phyloP scores from a whole-genome alignment of 1,140 invertebrate genomes.

The Pygmarrhopalites habei region DNA sequence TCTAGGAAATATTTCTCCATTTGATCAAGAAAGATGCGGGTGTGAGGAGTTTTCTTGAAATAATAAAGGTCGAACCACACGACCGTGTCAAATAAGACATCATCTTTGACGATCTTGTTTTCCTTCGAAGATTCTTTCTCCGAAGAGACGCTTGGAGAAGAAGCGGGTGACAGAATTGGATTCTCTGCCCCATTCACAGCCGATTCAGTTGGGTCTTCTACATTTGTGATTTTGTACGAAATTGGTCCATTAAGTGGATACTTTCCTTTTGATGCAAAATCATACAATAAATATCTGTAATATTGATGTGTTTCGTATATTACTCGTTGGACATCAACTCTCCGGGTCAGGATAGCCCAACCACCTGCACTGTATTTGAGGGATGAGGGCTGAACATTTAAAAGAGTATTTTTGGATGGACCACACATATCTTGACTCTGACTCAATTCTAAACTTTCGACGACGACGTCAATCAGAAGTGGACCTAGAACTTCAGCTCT shows the following conservation, averaged over 20 bases:
- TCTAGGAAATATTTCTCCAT: conserved; percentile 17
- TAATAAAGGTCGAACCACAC: conserved; percentile 19
- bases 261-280: conserved; percentile 1
- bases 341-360: conserved; percentile 14
- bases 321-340: conserved; percentile 19
- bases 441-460: conserved; percentile 1
- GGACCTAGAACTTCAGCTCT: conserved; percentile 3
- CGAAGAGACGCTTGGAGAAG: background rate
- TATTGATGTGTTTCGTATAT: background rate
- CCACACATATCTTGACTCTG: conserved; percentile 24
- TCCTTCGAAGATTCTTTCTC: too few species aligned
- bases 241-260: conserved; percentile 22
- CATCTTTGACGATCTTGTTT: too few species aligned
- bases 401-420: conserved; percentile 22
- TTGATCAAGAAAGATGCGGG: conserved; percentile 13
- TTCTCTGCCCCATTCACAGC: background rate
- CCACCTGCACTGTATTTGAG: conserved; percentile 3
- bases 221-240: conserved; percentile 17
- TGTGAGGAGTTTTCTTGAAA: conserved; percentile 8
- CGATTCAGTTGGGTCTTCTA: conserved; percentile 19
- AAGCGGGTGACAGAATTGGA: conserved; percentile 10
- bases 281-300: conserved; percentile 8
- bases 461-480: background rate
- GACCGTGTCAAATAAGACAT: conserved; percentile 10
- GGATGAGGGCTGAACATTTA: conserved; percentile 13